These are phyloP conservation scores for Aromia moschata DNA, from an alignment of 2,888 invertebrate species.

Conservation along the genomic window DNA sequence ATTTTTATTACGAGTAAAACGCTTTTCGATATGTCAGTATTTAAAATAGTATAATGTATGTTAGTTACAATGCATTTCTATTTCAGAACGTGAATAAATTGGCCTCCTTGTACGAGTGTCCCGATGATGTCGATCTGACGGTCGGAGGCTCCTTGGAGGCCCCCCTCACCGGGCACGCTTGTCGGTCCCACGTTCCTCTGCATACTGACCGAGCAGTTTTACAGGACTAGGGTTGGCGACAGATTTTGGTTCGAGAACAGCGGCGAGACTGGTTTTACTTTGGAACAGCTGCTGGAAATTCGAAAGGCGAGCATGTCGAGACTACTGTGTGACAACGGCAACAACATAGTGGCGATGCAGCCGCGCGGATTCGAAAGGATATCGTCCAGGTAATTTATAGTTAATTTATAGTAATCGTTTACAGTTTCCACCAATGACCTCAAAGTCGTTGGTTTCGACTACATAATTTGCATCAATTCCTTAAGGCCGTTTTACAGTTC, in stretches of 20 bases:
- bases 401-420: too few species aligned
- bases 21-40: too few species aligned
- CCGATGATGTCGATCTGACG: conserved; percentile 86
- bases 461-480: too few species aligned
- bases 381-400: conserved; percentile 64
- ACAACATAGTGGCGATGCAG: conserved; percentile 74
- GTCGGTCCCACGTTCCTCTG: conserved; percentile 90
- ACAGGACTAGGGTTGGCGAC: conserved; percentile 84
- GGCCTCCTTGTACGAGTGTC: conserved; percentile 71
- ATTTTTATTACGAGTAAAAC: too few species aligned
- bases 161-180: conserved; percentile 78
- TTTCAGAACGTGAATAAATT: conserved; percentile 74
- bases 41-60: too few species aligned
- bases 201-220: conserved; percentile 88
- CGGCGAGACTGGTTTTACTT: conserved; percentile 57
- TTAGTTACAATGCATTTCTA: too few species aligned
- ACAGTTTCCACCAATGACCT: too few species aligned
- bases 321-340: conserved; percentile 82
- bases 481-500: too few species aligned
- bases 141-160: conserved; percentile 85
- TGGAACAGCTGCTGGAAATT: conserved; percentile 77
- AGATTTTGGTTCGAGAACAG: conserved; percentile 85
- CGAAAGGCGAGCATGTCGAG: conserved; percentile 81
- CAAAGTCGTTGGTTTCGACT: too few species aligned
- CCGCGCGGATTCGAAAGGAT: conserved; percentile 73